phyloP scores from a whole-genome alignment of 2,113 vertebrate genomes.

The Chitala chitala region DNA sequence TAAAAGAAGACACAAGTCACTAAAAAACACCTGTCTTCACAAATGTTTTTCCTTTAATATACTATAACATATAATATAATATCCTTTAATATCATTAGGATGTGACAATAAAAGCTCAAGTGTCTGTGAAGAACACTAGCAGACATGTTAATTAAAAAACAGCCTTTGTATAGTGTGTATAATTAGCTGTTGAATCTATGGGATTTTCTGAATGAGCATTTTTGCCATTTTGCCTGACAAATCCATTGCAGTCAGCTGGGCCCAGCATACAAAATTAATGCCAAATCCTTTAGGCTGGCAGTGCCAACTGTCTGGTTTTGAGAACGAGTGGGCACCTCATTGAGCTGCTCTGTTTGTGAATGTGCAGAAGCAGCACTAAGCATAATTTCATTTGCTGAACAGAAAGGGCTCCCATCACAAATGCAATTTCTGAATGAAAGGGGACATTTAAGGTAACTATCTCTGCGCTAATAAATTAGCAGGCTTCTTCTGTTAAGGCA shows the following conservation, averaged over 20 bases:
- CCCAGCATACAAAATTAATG: neutral
- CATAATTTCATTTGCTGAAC: neutral
- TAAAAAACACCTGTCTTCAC: too few species aligned
- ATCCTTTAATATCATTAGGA: too few species aligned
- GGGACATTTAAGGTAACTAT: slow-evolving; percentile 1
- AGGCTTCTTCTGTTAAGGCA: neutral
- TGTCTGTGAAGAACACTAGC: neutral
- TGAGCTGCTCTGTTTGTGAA: neutral
- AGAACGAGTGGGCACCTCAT: neutral
- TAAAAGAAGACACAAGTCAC: too few species aligned
- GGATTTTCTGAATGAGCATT: neutral
- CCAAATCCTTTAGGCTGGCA: slow-evolving; percentile 1
- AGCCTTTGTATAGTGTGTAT: neutral
- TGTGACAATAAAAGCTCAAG: neutral
- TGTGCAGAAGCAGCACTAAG: neutral
- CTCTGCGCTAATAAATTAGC: neutral
- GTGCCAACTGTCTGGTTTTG: slow-evolving; percentile 1
- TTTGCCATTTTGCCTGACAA: neutral
- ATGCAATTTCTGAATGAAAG: neutral
- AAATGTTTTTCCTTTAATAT: too few species aligned
- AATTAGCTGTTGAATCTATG: neutral
- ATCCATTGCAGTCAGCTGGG: neutral
- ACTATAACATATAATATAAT: too few species aligned
- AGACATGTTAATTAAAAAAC: neutral
- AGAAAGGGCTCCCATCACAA: neutral